These are phyloP conservation scores for Siderastrea radians DNA, from an alignment of 92 coral and sea anemone genomes.

Conservation along the genomic window DNA sequence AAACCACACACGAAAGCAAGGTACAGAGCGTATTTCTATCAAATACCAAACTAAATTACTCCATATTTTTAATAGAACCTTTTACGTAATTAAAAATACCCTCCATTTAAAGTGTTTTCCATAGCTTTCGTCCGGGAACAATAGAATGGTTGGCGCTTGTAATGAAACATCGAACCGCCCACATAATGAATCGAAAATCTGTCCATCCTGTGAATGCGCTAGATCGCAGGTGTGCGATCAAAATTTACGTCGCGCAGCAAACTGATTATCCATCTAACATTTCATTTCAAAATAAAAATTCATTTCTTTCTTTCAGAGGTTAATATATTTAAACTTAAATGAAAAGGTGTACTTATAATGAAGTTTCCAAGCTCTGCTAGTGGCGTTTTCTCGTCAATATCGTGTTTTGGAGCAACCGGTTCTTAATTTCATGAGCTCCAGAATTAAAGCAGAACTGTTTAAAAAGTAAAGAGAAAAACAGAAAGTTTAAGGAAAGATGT, in stretches of 20 bases:
- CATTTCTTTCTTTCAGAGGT: neutral
- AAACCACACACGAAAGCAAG: conserved; percentile 20
- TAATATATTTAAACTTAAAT: neutral
- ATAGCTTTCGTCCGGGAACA: conserved; percentile 14
- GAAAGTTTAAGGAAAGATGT: neutral
- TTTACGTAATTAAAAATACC: conserved; percentile 10
- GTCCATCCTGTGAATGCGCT: neutral
- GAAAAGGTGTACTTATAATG: neutral
- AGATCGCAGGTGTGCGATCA: conserved; percentile 18
- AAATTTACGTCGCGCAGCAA: conserved; percentile 5
- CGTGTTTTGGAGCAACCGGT: neutral
- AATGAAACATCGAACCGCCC: conserved; percentile 15
- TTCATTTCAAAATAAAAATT: neutral
- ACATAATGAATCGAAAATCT: conserved; percentile 3
- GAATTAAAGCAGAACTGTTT: neutral
- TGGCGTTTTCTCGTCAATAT: neutral
- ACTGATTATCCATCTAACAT: neutral
- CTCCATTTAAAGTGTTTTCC: conserved; percentile 31
- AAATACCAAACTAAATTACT: conserved; percentile 16
- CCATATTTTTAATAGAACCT: conserved; percentile 33
- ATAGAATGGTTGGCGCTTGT: conserved; percentile 11
- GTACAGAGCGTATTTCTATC: neutral
- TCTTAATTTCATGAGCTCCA: neutral
- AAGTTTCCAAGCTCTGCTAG: neutral
- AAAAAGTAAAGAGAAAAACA: neutral